Evolutionary conservation across 2,113 vertebrate species (phyloP).

Genomic region (Scopus umbretta): DNA sequence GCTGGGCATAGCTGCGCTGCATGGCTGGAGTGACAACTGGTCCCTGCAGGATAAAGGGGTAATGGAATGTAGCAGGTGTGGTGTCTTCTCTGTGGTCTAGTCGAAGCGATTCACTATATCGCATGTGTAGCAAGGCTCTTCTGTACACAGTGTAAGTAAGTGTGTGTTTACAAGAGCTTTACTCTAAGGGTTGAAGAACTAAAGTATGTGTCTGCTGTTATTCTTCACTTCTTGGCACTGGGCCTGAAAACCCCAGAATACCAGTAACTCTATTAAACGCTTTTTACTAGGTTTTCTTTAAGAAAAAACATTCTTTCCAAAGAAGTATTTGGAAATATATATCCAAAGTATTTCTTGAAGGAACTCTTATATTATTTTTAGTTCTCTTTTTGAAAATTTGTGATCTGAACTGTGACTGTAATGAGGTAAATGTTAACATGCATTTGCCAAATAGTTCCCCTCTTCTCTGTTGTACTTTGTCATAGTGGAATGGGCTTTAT

Average conservation of each 20-base stretch:
- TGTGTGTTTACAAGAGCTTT: background rate
- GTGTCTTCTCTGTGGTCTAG: background rate
- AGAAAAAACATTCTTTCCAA: background rate
- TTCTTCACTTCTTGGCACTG: background rate
- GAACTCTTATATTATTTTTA: background rate
- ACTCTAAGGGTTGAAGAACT: background rate
- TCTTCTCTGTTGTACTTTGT: background rate
- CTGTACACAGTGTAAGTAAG: background rate
- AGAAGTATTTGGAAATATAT: too few relatives aligned
- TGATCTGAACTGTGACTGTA: background rate
- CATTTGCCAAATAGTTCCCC: background rate
- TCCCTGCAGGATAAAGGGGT: background rate
- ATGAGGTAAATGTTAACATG: background rate
- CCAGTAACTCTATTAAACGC: background rate
- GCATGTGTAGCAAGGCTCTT: background rate
- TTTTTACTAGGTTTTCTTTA: background rate
- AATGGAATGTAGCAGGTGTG: background rate
- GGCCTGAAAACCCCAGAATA: background rate
- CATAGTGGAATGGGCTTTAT: background rate
- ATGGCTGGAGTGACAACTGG: background rate
- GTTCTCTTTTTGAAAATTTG: background rate
- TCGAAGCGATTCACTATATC: accelerated
- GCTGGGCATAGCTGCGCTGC: background rate
- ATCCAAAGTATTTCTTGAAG: background rate
- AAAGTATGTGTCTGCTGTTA: background rate